Conservation (phyloP, 2,888 invertebrate genomes). For the Bedellia somnulentella region DNA sequence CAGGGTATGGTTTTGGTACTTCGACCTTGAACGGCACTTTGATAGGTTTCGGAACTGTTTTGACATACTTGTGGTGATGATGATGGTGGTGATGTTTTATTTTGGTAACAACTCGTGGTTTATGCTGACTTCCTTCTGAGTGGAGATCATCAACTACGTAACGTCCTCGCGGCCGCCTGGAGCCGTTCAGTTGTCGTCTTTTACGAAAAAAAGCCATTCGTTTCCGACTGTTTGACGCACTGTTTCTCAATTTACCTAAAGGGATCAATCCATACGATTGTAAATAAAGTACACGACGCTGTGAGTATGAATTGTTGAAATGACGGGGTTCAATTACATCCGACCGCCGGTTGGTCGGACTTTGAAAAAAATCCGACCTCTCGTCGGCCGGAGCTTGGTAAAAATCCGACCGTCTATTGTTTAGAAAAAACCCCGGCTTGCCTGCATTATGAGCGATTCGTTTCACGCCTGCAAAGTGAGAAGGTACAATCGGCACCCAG, state of each 20-base stretch:
- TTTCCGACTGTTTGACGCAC: slow-evolving; percentile 21
- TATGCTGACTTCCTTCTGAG: slow-evolving; percentile 24
- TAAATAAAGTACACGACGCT: slow-evolving; percentile 30
- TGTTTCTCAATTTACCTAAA: slow-evolving; percentile 11
- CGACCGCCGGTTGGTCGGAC: neutral
- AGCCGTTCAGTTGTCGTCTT: slow-evolving; percentile 23
- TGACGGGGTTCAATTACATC: neutral
- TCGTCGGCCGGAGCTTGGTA: too few relatives aligned
- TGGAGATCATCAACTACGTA: slow-evolving; percentile 24
- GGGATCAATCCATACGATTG: slow-evolving; percentile 38
- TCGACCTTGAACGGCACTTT: slow-evolving; percentile 53
- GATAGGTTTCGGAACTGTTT: slow-evolving; percentile 54
- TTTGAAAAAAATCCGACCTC: neutral
- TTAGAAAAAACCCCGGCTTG: too few relatives aligned
- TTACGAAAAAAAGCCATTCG: slow-evolving; percentile 29
- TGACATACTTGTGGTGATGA: slow-evolving; percentile 66
- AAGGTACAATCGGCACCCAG: slow-evolving; percentile 48
- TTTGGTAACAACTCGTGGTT: slow-evolving; percentile 25
- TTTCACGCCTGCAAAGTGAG: slow-evolving; percentile 21
- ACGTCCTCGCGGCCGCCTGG: slow-evolving; percentile 20
- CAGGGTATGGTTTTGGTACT: slow-evolving; percentile 58
- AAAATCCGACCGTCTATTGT: neutral
- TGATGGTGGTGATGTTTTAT: slow-evolving; percentile 67
- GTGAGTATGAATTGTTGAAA: slow-evolving; percentile 12
- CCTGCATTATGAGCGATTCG: neutral